Conservation (phyloP, 2,113 vertebrate species). For the Entomyzon cyanotis region DNA sequence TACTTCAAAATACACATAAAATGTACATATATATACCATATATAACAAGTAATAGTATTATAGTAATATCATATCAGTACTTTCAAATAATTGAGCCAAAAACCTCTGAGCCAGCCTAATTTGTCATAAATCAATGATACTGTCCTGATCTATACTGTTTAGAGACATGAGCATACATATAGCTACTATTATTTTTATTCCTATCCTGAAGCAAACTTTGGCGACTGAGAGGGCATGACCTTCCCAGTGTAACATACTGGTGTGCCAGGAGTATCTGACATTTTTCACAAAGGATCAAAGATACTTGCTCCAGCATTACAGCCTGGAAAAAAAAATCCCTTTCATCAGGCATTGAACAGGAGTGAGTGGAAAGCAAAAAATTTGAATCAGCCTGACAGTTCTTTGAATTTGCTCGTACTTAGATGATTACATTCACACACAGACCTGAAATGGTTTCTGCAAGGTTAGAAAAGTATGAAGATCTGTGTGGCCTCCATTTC, state of each 20-base stretch:
- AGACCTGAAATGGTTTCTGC: not conserved
- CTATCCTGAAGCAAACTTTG: not conserved
- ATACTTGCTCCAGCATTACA: not conserved
- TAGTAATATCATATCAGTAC: not conserved
- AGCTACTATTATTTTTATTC: not conserved
- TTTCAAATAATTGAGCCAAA: not conserved
- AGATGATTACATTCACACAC: rapidly evolving
- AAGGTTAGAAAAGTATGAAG: not conserved
- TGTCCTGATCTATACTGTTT: not conserved
- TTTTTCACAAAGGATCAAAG: not conserved
- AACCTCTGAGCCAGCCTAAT: not conserved
- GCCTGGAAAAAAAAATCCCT: not conserved
- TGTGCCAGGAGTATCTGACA: not conserved
- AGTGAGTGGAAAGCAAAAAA: not conserved
- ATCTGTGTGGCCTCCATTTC: not conserved
- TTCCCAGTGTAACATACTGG: not conserved
- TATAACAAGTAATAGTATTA: not conserved
- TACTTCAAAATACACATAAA: not conserved
- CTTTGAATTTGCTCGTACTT: not conserved
- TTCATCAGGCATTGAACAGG: not conserved
- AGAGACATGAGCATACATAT: not conserved
- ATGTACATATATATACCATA: not conserved
- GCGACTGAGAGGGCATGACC: not conserved
- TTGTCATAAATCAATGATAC: not conserved
- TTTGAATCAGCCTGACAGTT: not conserved